Conservation (phyloP, 2,888 invertebrate genomes). For the Lycophotia porphyrea region DNA sequence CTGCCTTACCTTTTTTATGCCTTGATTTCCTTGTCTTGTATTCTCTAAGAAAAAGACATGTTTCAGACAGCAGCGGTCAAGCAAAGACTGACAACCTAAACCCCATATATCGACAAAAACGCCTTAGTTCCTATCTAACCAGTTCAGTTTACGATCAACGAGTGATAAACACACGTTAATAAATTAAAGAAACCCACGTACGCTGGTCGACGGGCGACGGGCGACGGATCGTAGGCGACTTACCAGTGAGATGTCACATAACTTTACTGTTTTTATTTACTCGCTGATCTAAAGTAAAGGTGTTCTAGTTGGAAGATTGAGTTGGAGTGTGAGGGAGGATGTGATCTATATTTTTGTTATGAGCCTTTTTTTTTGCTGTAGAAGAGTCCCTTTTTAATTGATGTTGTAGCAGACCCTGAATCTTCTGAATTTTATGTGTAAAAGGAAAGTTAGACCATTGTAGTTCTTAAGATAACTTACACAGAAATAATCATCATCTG, state of each 20-base stretch:
- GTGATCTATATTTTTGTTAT: slow-evolving; percentile 15
- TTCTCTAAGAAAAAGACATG: no score
- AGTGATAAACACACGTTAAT: slow-evolving; percentile 44
- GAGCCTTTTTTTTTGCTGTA: not conserved
- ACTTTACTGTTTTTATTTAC: slow-evolving; percentile 50
- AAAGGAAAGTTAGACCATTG: not conserved
- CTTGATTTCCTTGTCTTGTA: no score
- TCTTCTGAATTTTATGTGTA: not conserved
- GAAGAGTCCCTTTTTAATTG: not conserved
- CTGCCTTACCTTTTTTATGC: no score
- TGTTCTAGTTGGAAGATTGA: slow-evolving; percentile 7
- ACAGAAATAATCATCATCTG: no score
- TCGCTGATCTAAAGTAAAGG: slow-evolving; percentile 43
- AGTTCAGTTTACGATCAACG: slow-evolving; percentile 51
- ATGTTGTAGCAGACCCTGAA: not conserved
- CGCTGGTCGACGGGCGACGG: slow-evolving; percentile 30
- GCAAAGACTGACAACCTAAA: slow-evolving; percentile 3
- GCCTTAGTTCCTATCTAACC: slow-evolving; percentile 22
- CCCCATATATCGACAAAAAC: slow-evolving; percentile 21
- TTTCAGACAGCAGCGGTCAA: not conserved
- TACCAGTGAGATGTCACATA: slow-evolving; percentile 44
- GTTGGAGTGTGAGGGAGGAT: not conserved
- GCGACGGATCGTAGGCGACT: slow-evolving; percentile 53
- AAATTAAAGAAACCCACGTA: slow-evolving; percentile 58
- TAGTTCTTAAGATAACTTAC: not conserved